Conservation (phyloP, 2,113 vertebrate species). For the Solenodon paradoxus region DNA sequence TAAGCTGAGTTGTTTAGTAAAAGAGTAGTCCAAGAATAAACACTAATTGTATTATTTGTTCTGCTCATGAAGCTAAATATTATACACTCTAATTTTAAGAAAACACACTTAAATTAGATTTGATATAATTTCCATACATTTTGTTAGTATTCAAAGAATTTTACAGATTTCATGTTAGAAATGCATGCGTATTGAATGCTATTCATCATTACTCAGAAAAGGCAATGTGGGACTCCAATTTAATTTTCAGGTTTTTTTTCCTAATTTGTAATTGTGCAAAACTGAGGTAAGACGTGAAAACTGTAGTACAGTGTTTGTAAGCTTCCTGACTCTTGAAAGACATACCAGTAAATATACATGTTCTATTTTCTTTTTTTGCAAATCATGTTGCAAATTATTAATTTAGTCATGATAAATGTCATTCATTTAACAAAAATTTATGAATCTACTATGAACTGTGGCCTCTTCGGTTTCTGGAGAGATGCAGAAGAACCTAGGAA, state of each 20-base stretch:
- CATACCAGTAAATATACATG: not conserved
- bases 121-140: slow-evolving; percentile 65
- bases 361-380: not conserved
- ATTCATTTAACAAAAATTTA: slow-evolving; percentile 1
- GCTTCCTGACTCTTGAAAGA: not conserved
- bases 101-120: slow-evolving; percentile 61
- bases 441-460: not conserved
- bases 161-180: slow-evolving; percentile 54
- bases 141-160: slow-evolving; percentile 55
- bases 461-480: too few species aligned
- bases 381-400: not conserved
- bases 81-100: slow-evolving; percentile 58
- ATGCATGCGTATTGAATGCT: slow-evolving; percentile 1
- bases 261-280: slow-evolving; percentile 43
- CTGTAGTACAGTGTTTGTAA: slow-evolving; percentile 8
- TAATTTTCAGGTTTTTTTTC: slow-evolving; percentile 54
- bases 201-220: slow-evolving; percentile 56
- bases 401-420: not conserved
- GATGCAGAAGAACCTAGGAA: not conserved
- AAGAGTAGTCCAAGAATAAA: slow-evolving; percentile 74
- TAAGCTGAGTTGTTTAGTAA: slow-evolving; percentile 70
- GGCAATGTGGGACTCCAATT: not conserved
- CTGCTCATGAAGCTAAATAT: slow-evolving; percentile 69
- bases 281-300: slow-evolving; percentile 36
- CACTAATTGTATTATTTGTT: slow-evolving; percentile 74